phyloP scores from a whole-genome alignment of 1,140 invertebrate genomes.

The Drosophila sturtevanti region DNA sequence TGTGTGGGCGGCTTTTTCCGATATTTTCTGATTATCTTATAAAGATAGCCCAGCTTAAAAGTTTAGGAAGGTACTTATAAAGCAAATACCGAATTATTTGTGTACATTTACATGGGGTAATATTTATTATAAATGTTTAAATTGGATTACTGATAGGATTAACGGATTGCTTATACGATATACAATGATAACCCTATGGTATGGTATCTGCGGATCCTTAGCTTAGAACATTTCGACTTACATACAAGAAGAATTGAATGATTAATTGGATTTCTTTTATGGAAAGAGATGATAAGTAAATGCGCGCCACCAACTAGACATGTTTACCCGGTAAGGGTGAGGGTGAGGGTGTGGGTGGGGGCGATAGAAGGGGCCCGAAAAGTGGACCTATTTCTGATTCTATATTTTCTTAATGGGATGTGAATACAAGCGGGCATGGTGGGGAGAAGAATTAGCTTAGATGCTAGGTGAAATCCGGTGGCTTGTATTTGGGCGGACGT shows the following conservation, averaged over 20 bases:
- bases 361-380: not conserved
- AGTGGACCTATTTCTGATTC: not conserved
- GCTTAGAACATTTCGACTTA: constrained; percentile 26
- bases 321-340: not conserved
- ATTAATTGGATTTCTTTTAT: constrained; percentile 53
- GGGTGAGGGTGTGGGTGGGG: not conserved
- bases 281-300: constrained; percentile 31
- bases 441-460: constrained; percentile 4
- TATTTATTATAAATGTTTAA: constrained; percentile 22
- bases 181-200: not conserved
- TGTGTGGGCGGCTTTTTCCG: too few relatives aligned
- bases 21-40: not conserved
- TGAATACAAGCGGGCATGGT: not conserved
- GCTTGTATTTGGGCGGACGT: constrained; percentile 75
- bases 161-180: constrained; percentile 14
- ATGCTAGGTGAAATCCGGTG: constrained; percentile 70
- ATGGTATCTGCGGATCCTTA: constrained; percentile 26
- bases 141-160: constrained; percentile 10
- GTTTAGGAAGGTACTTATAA: not conserved
- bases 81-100: not conserved
- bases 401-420: not conserved
- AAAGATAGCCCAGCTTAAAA: not conserved
- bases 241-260: constrained; percentile 6
- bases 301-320: not conserved
- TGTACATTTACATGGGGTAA: not conserved